Evolutionary conservation across 1,140 invertebrate genomes (phyloP).

Genomic region (Wasmannia auropunctata): DNA sequence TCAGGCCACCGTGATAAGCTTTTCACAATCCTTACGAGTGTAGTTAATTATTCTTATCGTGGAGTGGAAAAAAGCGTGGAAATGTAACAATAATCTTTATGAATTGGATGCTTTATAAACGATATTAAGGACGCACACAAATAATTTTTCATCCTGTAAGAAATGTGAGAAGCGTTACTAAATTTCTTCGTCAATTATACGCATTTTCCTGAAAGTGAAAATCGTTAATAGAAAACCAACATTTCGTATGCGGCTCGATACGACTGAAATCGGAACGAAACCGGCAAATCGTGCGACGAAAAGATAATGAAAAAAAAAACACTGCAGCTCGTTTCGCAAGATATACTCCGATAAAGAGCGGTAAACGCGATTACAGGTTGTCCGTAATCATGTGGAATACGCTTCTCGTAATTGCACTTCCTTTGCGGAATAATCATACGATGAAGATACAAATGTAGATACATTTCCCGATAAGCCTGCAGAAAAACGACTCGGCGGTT

Average conservation of each 20-base stretch:
- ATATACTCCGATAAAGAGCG: constrained; percentile 9
- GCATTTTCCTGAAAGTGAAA: not conserved
- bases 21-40: not conserved
- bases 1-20: not conserved
- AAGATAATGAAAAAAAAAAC: constrained; percentile 6
- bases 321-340: not conserved
- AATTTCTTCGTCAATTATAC: not conserved
- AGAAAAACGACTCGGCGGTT: constrained; percentile 22
- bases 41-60: constrained; percentile 46
- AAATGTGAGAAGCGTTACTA: not conserved
- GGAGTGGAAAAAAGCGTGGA: not conserved
- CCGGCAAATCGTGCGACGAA: not conserved
- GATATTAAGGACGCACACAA: not conserved
- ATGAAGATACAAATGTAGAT: constrained; percentile 27
- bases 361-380: not conserved
- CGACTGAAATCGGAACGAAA: not conserved
- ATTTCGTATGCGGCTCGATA: not conserved
- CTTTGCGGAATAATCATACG: constrained; percentile 19
- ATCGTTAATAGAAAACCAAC: not conserved
- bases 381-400: constrained; percentile 23
- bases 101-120: not conserved
- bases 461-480: constrained; percentile 20
- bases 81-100: not conserved
- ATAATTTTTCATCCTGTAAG: not conserved
- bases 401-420: constrained; percentile 25